Percentiles rank a stretch among this genome's conserved stretches.
phyloP scores from a whole-genome alignment of 2,888 invertebrate genomes.

The Drosophila seclusa region DNA sequence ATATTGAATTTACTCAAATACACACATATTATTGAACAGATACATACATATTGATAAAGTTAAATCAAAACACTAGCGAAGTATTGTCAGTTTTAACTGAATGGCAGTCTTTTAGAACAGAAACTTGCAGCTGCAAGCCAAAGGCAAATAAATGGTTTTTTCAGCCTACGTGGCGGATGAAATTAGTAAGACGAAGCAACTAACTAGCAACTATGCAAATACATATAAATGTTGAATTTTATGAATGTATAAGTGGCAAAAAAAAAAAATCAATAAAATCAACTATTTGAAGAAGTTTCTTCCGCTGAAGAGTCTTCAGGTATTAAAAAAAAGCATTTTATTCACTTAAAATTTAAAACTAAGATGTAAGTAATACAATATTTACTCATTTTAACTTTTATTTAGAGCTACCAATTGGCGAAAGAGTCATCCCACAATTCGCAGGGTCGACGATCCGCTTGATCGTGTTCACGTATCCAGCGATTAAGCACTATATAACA shows the following conservation, averaged over 20 bases:
- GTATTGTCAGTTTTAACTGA: slow-evolving; percentile 12
- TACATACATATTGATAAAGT: slow-evolving; percentile 15
- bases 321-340: slow-evolving; percentile 34
- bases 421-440: slow-evolving; percentile 72
- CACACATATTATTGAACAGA: slow-evolving; percentile 72
- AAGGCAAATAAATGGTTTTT: slow-evolving; percentile 20
- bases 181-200: slow-evolving; percentile 9
- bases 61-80: slow-evolving; percentile 11
- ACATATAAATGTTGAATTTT: slow-evolving; percentile 68
- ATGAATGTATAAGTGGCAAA: slow-evolving; percentile 53
- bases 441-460: slow-evolving; percentile 90
- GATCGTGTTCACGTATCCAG: slow-evolving; percentile 94
- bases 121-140: slow-evolving; percentile 43
- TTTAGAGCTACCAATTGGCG: slow-evolving; percentile 8
- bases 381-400: not conserved
- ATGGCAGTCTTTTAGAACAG: slow-evolving; percentile 24
- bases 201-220: slow-evolving; percentile 33
- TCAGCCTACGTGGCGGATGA: slow-evolving; percentile 25
- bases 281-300: slow-evolving; percentile 57
- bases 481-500: slow-evolving; percentile 90
- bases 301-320: slow-evolving; percentile 47
- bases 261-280: slow-evolving; percentile 56
- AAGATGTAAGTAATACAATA: not conserved
- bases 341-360: not conserved
- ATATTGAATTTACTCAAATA: slow-evolving; percentile 80